A percentile compares a stretch with the other conserved stretches of the same genome.
These are phyloP conservation scores for Cryptocheilus praepositus DNA, from an alignment of 2,888 invertebrate species.

Conservation along the genomic window DNA sequence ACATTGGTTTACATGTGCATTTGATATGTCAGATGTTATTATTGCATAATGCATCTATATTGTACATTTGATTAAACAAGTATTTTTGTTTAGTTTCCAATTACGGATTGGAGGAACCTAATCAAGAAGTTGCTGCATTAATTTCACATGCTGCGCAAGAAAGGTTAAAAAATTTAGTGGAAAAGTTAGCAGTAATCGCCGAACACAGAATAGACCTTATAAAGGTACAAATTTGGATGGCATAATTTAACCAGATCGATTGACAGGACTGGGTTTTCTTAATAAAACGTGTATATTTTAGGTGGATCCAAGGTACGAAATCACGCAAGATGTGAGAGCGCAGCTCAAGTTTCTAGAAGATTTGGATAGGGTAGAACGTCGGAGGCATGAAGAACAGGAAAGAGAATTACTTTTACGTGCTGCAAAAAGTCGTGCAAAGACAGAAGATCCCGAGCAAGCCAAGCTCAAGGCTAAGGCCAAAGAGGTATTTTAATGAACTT, in stretches of 20 bases:
- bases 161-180: constrained; percentile 91
- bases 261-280: not conserved
- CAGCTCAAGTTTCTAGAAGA: constrained; percentile 98
- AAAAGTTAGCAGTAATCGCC: constrained; percentile 93
- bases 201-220: constrained; percentile 96
- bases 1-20: not conserved
- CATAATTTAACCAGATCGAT: constrained; percentile 12
- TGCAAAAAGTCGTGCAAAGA: constrained; percentile 96
- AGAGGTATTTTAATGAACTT: constrained; percentile 76
- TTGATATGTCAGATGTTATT: not conserved
- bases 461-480: constrained; percentile 96
- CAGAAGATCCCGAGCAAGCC: constrained; percentile 98
- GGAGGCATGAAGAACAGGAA: constrained; percentile 95
- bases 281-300: constrained; percentile 64
- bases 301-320: constrained; percentile 92
- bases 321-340: constrained; percentile 91
- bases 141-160: constrained; percentile 97
- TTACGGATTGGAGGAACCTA: constrained; percentile 89
- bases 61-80: constrained; percentile 5
- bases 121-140: constrained; percentile 90
- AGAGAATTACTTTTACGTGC: constrained; percentile 94
- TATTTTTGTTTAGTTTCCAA: constrained; percentile 74
- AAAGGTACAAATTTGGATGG: constrained; percentile 80
- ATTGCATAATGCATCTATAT: constrained; percentile 5
- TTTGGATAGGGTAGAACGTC: constrained; percentile 94